These are phyloP conservation scores for Chascanopsetta lugubris DNA, from an alignment of 2,113 vertebrate species.

Conservation along the genomic window DNA sequence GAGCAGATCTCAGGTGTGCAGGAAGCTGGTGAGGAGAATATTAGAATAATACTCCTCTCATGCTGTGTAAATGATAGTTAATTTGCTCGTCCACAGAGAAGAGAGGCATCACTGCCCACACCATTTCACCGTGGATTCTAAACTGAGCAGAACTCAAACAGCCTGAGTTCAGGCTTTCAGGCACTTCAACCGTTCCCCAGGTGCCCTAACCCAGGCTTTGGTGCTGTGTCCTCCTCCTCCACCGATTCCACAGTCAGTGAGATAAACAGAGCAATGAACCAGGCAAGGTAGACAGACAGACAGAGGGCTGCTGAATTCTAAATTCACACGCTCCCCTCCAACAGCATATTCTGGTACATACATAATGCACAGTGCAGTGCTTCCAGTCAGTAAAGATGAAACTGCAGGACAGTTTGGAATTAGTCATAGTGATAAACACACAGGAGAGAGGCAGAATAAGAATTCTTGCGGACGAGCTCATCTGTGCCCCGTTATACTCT, in stretches of 20 bases:
- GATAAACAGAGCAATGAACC: conserved; percentile 32
- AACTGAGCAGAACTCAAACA: conserved; percentile 53
- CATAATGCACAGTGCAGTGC: neutral
- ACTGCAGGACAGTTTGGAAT: neutral
- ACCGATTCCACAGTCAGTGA: conserved; percentile 13
- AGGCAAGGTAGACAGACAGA: conserved; percentile 7
- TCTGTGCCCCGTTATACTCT: conserved; percentile 13
- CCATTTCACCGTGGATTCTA: conserved; percentile 29
- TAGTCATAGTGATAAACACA: conserved; percentile 16
- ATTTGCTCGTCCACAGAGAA: conserved; percentile 38
- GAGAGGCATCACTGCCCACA: conserved; percentile 39
- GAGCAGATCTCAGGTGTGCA: no score
- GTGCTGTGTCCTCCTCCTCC: conserved; percentile 20
- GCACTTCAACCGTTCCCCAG: conserved; percentile 29
- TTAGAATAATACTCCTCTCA: conserved; percentile 22
- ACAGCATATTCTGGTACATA: neutral
- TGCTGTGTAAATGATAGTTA: conserved; percentile 29
- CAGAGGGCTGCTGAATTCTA: neutral
- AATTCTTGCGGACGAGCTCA: neutral
- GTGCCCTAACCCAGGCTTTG: conserved; percentile 32
- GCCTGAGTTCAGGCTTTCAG: conserved; percentile 28
- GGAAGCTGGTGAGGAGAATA: no score
- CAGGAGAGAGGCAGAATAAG: neutral
- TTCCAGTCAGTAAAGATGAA: neutral
- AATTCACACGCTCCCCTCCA: neutral